Evolutionary conservation across 2,888 invertebrate genomes (phyloP).

Genomic region (Lottia scabra): DNA sequence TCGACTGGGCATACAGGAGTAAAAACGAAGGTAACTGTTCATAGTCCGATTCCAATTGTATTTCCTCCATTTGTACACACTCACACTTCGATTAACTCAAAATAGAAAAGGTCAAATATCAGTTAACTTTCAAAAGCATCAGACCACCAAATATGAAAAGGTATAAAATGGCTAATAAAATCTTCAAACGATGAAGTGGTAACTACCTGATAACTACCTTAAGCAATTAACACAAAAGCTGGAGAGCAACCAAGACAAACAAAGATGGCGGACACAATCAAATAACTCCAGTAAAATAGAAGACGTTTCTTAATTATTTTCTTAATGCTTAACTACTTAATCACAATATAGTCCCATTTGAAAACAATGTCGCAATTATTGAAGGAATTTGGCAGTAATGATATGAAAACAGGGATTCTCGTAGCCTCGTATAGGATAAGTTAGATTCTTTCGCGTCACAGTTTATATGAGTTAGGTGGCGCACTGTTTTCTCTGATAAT

Average conservation of each 20-base stretch:
- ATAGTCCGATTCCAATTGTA: too few species aligned
- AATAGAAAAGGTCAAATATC: too few species aligned
- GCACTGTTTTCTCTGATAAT: background rate
- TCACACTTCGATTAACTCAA: too few species aligned
- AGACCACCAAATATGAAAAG: too few species aligned
- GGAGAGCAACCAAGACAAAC: background rate
- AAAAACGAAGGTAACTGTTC: too few species aligned
- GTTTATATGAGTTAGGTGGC: background rate
- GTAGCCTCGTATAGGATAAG: background rate
- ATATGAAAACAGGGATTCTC: background rate
- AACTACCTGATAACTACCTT: background rate
- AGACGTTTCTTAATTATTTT: background rate
- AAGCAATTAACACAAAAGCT: background rate
- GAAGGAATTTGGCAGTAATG: constrained; percentile 3
- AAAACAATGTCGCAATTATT: constrained; percentile 3
- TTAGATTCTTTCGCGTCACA: background rate
- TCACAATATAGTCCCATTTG: background rate
- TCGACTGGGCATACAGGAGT: too few species aligned
- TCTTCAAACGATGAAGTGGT: too few species aligned
- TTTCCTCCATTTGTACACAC: too few species aligned
- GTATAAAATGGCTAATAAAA: too few species aligned
- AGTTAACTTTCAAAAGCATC: too few species aligned
- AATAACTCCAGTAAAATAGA: background rate
- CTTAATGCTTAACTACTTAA: constrained; percentile 4
- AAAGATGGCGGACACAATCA: background rate